phyloP scores from a whole-genome alignment of 1,140 invertebrate genomes.

The Halesus radiatus region DNA sequence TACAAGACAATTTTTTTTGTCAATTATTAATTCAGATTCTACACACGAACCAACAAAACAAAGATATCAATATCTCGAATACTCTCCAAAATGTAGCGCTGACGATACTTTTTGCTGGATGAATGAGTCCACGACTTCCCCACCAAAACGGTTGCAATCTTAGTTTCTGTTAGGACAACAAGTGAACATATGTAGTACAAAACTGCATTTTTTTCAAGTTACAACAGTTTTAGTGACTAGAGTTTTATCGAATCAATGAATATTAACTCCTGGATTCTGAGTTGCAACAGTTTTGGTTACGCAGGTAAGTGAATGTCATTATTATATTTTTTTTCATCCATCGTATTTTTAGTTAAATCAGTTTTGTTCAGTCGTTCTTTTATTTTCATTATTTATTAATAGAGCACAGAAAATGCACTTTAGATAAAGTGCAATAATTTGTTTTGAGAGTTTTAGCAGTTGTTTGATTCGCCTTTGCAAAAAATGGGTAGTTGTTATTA shows the following conservation, averaged over 20 bases:
- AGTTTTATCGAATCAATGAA: background rate
- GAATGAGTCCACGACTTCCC: background rate
- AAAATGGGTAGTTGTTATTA: background rate
- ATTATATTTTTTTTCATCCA: too few species aligned
- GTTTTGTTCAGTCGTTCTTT: background rate
- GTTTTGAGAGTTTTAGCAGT: background rate
- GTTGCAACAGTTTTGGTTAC: background rate
- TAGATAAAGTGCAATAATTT: background rate
- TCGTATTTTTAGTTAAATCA: background rate
- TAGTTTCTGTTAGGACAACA: background rate
- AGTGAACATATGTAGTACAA: too few species aligned
- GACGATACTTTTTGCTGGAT: too few species aligned
- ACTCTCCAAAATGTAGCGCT: too few species aligned
- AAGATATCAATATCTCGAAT: too few species aligned
- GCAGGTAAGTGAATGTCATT: background rate
- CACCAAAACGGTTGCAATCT: background rate
- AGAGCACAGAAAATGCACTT: background rate
- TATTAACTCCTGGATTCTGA: too few species aligned
- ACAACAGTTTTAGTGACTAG: too few species aligned
- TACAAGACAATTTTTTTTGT: too few species aligned
- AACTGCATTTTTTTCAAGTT: too few species aligned
- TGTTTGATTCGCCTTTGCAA: background rate
- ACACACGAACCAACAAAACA: too few species aligned
- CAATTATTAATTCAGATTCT: too few species aligned
- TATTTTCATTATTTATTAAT: background rate